Evolutionary conservation across 2,113 vertebrate species (phyloP).

Genomic region (Emydura subglobosa): DNA sequence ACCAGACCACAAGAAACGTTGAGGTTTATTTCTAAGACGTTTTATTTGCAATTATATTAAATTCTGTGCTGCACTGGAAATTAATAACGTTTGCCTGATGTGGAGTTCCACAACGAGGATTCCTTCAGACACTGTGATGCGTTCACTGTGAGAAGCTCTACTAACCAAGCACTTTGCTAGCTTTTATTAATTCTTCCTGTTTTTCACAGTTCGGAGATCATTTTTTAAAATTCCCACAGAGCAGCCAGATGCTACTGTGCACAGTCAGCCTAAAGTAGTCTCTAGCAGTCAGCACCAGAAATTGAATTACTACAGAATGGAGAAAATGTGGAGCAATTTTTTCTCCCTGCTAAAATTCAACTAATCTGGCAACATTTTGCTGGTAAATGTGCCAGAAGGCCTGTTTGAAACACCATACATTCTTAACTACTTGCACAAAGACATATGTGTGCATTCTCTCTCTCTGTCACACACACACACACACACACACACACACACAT

Average conservation of each 20-base stretch:
- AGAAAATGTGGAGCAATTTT: constrained; percentile 22
- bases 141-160: constrained; percentile 41
- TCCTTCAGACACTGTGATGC: background rate
- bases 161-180: constrained; percentile 14
- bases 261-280: constrained; percentile 1
- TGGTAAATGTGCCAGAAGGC: background rate
- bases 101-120: background rate
- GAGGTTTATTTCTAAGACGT: constrained; percentile 33
- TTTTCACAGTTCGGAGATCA: background rate
- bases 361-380: background rate
- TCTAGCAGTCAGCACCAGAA: constrained; percentile 27
- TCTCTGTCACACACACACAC: background rate
- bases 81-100: constrained; percentile 39
- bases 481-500: background rate
- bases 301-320: constrained; percentile 50
- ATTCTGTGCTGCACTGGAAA: constrained; percentile 33
- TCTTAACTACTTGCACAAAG: background rate
- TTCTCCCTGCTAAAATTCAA: constrained; percentile 19
- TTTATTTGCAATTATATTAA: constrained; percentile 50
- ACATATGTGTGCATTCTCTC: background rate
- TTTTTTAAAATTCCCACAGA: constrained; percentile 57
- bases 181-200: constrained; percentile 31
- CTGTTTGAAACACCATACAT: background rate
- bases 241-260: constrained; percentile 5
- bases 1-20: constrained; percentile 36